Evolutionary conservation across 2,797 vertebrate species (phyloP).

Genomic region (Danio albolineatus): DNA sequence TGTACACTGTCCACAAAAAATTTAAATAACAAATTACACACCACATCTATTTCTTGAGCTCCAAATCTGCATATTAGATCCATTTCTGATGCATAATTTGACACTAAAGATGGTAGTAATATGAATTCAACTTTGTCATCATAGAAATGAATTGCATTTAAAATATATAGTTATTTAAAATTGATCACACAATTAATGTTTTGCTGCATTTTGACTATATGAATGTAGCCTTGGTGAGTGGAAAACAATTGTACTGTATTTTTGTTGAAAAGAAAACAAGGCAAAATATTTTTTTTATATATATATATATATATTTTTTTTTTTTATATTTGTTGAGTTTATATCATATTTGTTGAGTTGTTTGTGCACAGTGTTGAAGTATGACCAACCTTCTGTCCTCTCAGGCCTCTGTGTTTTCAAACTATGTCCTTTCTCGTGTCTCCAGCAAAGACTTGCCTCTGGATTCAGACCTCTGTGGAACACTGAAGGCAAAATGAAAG

Average conservation of each 20-base stretch:
- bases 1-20: neutral
- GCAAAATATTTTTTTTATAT: no score
- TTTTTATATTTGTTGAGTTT: no score
- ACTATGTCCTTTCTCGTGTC: constrained; percentile 42
- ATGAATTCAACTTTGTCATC: neutral
- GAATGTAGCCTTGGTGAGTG: neutral
- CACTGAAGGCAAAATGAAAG: constrained; percentile 49
- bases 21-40: no score
- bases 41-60: neutral
- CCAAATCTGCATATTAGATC: neutral
- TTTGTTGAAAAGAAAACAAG: neutral
- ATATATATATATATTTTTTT: no score
- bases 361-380: constrained; percentile 17
- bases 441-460: constrained; percentile 44
- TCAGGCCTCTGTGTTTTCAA: constrained; percentile 39
- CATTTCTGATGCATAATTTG: neutral
- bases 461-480: constrained; percentile 55
- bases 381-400: constrained; percentile 32
- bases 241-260: neutral
- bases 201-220: neutral
- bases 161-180: neutral
- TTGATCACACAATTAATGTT: neutral
- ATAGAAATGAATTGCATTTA: neutral
- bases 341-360: neutral
- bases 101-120: neutral